These are phyloP conservation scores for Eurystomus gularis DNA, from an alignment of 2,113 vertebrate species.

Conservation along the genomic window DNA sequence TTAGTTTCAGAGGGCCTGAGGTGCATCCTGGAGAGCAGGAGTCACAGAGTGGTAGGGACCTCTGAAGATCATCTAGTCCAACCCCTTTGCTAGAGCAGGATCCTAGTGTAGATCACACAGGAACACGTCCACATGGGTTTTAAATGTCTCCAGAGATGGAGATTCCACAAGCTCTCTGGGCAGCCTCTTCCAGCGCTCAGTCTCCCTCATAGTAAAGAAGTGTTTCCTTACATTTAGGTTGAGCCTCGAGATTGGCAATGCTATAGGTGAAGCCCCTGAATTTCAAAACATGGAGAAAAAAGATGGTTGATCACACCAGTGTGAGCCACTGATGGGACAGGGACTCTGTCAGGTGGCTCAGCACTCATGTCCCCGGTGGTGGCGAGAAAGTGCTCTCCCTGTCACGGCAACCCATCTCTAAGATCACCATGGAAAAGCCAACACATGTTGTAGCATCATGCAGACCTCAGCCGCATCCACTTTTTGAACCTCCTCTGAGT, in stretches of 20 bases:
- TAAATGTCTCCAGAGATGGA: no score
- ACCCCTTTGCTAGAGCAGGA: no score
- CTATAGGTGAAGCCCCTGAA: accelerated
- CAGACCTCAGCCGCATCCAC: not conserved
- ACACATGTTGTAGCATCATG: accelerated
- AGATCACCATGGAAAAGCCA: not conserved
- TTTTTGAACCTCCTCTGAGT: not conserved
- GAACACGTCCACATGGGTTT: no score
- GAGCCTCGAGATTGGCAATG: not conserved
- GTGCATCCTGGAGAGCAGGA: not conserved
- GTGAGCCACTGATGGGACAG: not conserved
- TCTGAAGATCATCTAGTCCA: no score
- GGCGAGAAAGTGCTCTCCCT: not conserved
- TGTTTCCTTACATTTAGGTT: no score
- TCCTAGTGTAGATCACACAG: no score
- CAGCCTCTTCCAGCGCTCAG: no score
- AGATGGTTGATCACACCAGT: not conserved
- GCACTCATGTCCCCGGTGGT: accelerated
- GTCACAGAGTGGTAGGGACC: no score
- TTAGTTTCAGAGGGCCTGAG: not conserved
- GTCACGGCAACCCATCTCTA: not conserved
- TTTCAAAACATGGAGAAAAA: not conserved
- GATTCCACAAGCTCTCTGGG: no score
- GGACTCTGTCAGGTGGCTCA: not conserved
- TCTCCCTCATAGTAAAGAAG: no score